Evolutionary conservation across 2,113 vertebrate species (phyloP), one percentile per base, ranked within the genome.

Genomic region (Perognathus longimembris): DNA sequence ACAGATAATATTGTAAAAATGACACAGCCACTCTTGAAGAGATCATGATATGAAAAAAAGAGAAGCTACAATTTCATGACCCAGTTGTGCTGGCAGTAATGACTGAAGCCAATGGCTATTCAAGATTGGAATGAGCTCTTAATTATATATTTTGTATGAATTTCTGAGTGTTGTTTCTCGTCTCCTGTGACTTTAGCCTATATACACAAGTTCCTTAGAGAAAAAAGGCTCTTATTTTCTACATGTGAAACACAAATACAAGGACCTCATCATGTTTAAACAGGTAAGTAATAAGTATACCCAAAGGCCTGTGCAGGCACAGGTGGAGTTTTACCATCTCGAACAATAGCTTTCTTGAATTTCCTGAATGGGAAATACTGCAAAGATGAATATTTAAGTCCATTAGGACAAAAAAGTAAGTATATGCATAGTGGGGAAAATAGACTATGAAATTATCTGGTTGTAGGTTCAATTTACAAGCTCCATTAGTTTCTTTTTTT

Each of bases 51-150:
- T 6, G 64, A 94, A 32, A 70, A 7, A 63, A 54, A 88, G 77
- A 84, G 42, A 11, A 38, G 6, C 71, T 21, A 82, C 45, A 69
- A 74, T 63, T 74, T 38, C 32, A 73, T 40, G 28, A 89, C 18
- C 7, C 11, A 30, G 21, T 3, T 74, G 18, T n/a, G 20, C 50
- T 21, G 22, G 59, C 88, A 94, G 9, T 42, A 86, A 54, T 24
- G 89, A 18, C 73, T 36, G 45, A 94, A 96, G 34, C 71, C 54
- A 64, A 88, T 61, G 42, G 42, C 18, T 32, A 22, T 22, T 83
- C 40, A 75, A 36, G 12, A 32, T 67, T 86, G 78, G 87, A 86
- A 45, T 82, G 7, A 42, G 63, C 36, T 45, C 21, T 71, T 32
- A 32, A 26, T 40, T 36, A 36, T 54, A 42, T 59, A 40, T 34